These are phyloP conservation scores for Micropterix aruncella DNA, from an alignment of 2,888 invertebrate species.

Conservation along the genomic window DNA sequence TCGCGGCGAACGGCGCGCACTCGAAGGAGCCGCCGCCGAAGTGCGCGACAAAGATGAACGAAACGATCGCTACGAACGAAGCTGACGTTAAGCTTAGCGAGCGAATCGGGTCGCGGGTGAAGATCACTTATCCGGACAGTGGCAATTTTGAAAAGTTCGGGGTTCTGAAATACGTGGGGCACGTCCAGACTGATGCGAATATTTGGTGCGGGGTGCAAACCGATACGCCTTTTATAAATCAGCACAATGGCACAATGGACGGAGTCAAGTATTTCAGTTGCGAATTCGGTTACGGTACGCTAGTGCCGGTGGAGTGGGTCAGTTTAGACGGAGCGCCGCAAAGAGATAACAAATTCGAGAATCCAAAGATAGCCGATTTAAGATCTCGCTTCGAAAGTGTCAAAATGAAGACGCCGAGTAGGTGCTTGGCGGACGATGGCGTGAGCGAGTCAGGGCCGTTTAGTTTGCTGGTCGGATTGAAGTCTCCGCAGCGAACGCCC, in stretches of 20 bases:
- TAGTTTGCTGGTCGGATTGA: conserved; percentile 41
- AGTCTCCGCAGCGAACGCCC: conserved; percentile 11
- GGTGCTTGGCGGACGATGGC: conserved; percentile 29
- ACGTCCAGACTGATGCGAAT: neutral
- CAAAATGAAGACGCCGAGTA: conserved; percentile 26
- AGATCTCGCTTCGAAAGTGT: conserved; percentile 16
- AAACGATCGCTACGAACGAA: neutral
- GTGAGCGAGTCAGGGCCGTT: conserved; percentile 40
- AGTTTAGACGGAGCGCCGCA: neutral
- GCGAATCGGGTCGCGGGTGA: neutral
- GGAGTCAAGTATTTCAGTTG: neutral
- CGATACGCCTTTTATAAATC: neutral
- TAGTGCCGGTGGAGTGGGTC: neutral
- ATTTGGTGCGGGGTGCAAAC: neutral
- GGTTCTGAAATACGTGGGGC: neutral
- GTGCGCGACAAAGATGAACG: neutral
- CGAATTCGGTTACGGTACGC: neutral
- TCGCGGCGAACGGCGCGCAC: neutral
- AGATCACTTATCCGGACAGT: neutral
- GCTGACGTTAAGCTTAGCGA: neutral
- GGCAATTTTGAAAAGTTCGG: neutral
- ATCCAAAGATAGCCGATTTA: neutral
- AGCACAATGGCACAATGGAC: neutral
- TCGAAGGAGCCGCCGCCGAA: neutral
- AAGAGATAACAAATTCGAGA: neutral